Base-by-base conservation (phyloP, 2,888 invertebrate genomes). In the Labia minor region DNA sequence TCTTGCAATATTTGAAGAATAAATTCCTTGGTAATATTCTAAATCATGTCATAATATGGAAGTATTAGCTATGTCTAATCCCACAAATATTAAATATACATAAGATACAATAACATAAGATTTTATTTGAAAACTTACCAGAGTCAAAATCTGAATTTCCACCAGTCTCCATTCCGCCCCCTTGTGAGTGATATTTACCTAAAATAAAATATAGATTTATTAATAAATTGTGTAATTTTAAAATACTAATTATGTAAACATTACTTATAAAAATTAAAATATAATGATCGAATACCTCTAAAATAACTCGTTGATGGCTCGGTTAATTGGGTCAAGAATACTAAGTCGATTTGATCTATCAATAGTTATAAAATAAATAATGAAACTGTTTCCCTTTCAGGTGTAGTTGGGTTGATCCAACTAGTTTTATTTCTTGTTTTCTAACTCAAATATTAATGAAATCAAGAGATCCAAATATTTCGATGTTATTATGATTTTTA, bases 71-170 rank as follows among this genome's bases (percentile, higher is more conserved):
- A n/a, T n/a, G n/a, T n/a, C n/a, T n/a, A n/a, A n/a, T n/a, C n/a
- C n/a, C n/a, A n/a, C n/a, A n/a, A n/a, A n/a, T n/a, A n/a, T n/a
- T n/a, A n/a, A n/a, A n/a, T n/a, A n/a, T n/a, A n/a, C n/a, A n/a
- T n/a, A n/a, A n/a, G n/a, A n/a, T n/a, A n/a, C n/a, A n/a, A n/a
- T n/a, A 26, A 26, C 26, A 26, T 26, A 26, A 26, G 26, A 26
- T 26, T 3, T 26, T 26, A 3, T 26, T 26, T 26, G 26, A 8
- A 26, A 26, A 26, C 82, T 83, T 80, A 85, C 88, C 88, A 79
- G 89, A 86, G 80, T 90, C 90, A 80, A 89, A 90, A 78, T 90
- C 90, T 76, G 86, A 71, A 70, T 71, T 86, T 73, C 86, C 82
- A 72, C 87, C 87, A 75, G 86, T 85, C 78, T 90, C 90, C 88